Conservation (phyloP, 2,888 invertebrate species). For the Alcis repandata region DNA sequence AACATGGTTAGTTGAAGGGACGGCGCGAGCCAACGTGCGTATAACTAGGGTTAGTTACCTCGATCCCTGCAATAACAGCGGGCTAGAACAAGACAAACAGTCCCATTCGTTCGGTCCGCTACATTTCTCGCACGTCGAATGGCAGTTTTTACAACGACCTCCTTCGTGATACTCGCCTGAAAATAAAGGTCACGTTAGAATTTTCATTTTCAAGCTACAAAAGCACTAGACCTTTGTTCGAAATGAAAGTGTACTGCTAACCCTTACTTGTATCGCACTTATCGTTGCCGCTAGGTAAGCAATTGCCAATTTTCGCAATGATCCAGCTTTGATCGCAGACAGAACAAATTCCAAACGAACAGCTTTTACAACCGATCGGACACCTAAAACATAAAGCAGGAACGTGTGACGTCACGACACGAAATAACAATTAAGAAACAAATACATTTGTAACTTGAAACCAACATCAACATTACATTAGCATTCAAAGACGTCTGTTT, state of each 20-base stretch:
- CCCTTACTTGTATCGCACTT: conserved; percentile 91
- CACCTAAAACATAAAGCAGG: conserved; percentile 80
- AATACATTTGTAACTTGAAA: conserved; percentile 35
- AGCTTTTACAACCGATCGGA: conserved; percentile 92
- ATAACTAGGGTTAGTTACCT: conserved; percentile 71
- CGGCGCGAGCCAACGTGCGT: conserved; percentile 51
- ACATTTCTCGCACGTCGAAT: conserved; percentile 94
- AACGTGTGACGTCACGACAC: conserved; percentile 18
- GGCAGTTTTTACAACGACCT: conserved; percentile 92
- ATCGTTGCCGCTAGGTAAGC: conserved; percentile 91
- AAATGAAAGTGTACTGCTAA: conserved; percentile 15
- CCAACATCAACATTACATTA: conserved; percentile 43
- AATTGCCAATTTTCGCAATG: conserved; percentile 90
- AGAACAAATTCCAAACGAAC: conserved; percentile 90
- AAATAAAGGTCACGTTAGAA: conserved; percentile 51
- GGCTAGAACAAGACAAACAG: conserved; percentile 92
- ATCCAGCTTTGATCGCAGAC: conserved; percentile 92
- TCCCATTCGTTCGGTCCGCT: conserved; percentile 92
- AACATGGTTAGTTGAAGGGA: conserved; percentile 30
- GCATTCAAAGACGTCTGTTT: conserved; percentile 42
- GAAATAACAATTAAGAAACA: conserved; percentile 30
- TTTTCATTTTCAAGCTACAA: conserved; percentile 40
- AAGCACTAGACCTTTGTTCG: neutral
- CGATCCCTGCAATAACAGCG: conserved; percentile 90
- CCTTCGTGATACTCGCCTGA: conserved; percentile 91